These are phyloP conservation scores for Tapera naevia DNA, from an alignment of 2,797 vertebrate genomes.

Conservation along the genomic window DNA sequence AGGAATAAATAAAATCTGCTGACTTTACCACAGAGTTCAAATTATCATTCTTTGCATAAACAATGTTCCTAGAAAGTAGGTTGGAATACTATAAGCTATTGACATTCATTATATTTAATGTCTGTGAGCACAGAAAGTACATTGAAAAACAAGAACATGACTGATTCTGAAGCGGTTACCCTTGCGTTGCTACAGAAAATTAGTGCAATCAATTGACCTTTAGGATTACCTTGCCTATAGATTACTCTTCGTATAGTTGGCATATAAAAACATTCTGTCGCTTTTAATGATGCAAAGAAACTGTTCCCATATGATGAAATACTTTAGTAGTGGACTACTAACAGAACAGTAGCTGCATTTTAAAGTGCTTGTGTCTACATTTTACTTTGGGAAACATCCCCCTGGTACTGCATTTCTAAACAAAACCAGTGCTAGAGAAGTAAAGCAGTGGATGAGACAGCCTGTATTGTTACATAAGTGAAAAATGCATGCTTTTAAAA, in stretches of 20 bases:
- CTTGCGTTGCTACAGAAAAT: not conserved
- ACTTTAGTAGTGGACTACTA: not conserved
- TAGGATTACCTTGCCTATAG: not conserved
- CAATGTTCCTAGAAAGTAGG: not conserved
- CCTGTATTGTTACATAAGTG: not conserved
- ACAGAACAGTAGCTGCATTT: not conserved
- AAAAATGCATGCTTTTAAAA: not conserved
- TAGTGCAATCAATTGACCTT: not conserved
- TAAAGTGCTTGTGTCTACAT: not conserved
- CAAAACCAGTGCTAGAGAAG: not conserved
- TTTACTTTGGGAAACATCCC: not conserved
- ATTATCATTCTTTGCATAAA: not conserved
- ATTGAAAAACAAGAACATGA: not conserved
- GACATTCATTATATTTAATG: not conserved
- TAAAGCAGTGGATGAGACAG: not conserved
- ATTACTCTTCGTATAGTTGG: not conserved
- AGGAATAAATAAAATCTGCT: not conserved
- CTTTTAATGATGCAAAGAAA: not conserved
- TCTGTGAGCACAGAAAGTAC: not conserved
- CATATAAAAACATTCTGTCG: not conserved
- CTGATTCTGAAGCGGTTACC: not conserved
- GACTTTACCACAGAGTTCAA: not conserved
- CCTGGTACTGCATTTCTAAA: not conserved
- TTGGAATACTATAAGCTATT: not conserved
- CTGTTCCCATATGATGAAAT: not conserved